Percentiles rank a stretch among this genome's conserved stretches.
phyloP scores from a whole-genome alignment of 2,888 invertebrate genomes.

The Capitulum mitella region DNA sequence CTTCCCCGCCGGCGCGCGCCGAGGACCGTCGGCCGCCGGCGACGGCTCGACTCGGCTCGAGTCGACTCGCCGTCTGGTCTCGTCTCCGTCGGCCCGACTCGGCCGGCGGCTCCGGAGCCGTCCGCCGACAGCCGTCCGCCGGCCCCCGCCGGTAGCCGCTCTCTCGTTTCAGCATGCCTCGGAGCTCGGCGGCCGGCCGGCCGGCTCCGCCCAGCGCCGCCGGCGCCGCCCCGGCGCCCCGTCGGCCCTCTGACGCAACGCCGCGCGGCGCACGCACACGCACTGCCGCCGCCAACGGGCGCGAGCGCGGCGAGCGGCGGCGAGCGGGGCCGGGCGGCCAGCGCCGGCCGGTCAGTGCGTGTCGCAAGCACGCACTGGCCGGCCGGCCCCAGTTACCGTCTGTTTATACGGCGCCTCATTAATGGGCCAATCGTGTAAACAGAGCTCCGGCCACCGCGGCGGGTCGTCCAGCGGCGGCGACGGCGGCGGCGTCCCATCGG shows the following conservation, averaged over 20 bases:
- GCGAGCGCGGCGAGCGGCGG: too few species aligned
- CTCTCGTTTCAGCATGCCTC: too few species aligned
- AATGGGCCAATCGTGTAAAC: slow-evolving; percentile 13
- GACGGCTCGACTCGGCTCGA: background rate
- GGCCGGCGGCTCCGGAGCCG: background rate
- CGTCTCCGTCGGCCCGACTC: background rate
- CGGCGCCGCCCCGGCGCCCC: too few species aligned
- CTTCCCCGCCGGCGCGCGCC: background rate
- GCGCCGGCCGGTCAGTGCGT: too few species aligned
- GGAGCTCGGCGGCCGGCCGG: too few species aligned
- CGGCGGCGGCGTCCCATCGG: too few species aligned
- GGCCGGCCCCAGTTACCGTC: background rate
- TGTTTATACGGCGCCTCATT: slow-evolving; percentile 1
- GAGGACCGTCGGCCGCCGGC: background rate
- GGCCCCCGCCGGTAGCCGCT: background rate
- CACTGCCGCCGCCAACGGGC: too few species aligned
- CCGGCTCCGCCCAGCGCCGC: too few species aligned
- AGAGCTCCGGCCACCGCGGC: background rate
- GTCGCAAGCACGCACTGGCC: slow-evolving; percentile 20
- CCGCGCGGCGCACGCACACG: background rate
- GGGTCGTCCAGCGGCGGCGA: background rate
- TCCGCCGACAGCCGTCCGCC: background rate
- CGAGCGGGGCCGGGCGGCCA: too few species aligned
- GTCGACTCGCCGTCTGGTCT: background rate
- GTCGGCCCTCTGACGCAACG: slow-evolving; percentile 11